Conservation (phyloP, 1,140 invertebrate genomes). For the Idris sp. region DNA sequence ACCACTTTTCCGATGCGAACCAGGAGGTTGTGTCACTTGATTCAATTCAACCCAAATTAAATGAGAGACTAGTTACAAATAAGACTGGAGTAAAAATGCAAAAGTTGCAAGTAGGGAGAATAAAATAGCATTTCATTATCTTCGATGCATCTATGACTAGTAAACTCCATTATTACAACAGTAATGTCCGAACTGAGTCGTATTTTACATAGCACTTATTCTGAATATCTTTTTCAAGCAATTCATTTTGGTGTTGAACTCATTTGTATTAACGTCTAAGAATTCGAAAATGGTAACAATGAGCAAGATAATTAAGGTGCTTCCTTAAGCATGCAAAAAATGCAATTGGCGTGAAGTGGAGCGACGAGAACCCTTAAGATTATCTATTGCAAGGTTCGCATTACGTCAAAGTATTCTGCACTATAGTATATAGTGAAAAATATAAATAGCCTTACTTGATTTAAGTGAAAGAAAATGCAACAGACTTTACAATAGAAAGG, state of each 20-base stretch:
- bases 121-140: constrained; percentile 32
- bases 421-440: constrained; percentile 54
- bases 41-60: constrained; percentile 24
- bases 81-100: not conserved
- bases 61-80: not conserved
- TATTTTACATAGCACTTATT: constrained; percentile 42
- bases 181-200: constrained; percentile 6
- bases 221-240: constrained; percentile 39
- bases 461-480: constrained; percentile 35
- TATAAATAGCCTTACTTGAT: constrained; percentile 52
- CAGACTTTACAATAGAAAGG: constrained; percentile 27
- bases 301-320: constrained; percentile 53
- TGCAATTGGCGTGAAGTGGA: constrained; percentile 56
- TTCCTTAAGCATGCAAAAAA: constrained; percentile 59
- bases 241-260: constrained; percentile 42
- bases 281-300: constrained; percentile 54
- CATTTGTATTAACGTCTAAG: constrained; percentile 55
- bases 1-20: not conserved
- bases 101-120: constrained; percentile 11
- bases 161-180: constrained; percentile 44
- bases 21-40: too few relatives aligned
- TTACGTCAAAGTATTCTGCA: constrained; percentile 59
- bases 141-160: constrained; percentile 27
- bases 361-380: constrained; percentile 48
- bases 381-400: constrained; percentile 44